A percentile compares a stretch with the other conserved stretches of the same genome.
These are phyloP conservation scores for Muraenolepis orangiensis DNA, from an alignment of 2,797 vertebrate species.

Conservation along the genomic window DNA sequence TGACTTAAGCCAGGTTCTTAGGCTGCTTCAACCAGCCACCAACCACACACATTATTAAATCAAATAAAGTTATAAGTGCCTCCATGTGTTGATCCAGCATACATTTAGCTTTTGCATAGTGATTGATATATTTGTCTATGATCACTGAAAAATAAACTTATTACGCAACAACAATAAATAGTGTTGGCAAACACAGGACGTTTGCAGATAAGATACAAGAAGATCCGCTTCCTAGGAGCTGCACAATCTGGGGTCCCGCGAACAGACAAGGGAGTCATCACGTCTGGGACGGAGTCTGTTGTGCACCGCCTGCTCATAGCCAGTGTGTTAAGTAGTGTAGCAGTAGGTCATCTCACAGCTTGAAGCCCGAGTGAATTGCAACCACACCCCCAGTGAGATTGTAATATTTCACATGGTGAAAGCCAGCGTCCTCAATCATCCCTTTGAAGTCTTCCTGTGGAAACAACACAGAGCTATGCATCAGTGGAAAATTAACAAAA, in stretches of 20 bases:
- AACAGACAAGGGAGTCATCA: neutral
- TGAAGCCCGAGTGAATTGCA: conserved; percentile 95
- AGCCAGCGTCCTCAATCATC: conserved; percentile 91
- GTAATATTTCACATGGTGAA: conserved; percentile 81
- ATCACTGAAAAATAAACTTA: neutral
- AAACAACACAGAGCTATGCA: conserved; percentile 39
- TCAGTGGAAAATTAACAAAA: neutral
- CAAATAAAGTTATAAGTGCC: too few species aligned
- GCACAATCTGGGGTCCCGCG: neutral
- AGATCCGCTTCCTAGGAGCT: neutral
- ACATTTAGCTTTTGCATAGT: neutral
- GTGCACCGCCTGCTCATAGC: too few species aligned
- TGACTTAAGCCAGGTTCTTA: too few species aligned
- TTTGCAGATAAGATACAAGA: neutral
- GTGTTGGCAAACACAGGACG: neutral
- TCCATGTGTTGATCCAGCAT: neutral
- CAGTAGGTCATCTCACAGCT: conserved; percentile 71
- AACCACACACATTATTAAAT: too few species aligned
- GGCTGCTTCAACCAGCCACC: too few species aligned
- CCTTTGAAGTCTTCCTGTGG: conserved; percentile 86
- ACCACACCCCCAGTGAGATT: conserved; percentile 86
- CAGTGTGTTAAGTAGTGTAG: neutral
- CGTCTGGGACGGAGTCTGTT: neutral
- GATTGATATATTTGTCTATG: neutral
- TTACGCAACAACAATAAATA: neutral